phyloP scores from a whole-genome alignment of 2,888 invertebrate genomes.

The Salpingus planirostris region DNA sequence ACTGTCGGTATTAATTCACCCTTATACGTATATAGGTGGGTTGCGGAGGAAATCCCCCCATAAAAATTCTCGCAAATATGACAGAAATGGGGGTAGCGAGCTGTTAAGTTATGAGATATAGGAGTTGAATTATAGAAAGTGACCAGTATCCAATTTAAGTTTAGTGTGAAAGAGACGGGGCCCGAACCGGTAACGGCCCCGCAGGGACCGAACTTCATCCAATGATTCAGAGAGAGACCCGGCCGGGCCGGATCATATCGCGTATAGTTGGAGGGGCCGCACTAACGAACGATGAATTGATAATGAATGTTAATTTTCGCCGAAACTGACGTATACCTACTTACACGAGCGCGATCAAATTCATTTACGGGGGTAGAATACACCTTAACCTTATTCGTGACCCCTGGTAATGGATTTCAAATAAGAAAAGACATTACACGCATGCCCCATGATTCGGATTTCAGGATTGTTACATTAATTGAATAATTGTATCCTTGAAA shows the following conservation, averaged over 20 bases:
- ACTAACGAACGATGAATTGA: conserved; percentile 30
- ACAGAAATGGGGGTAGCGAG: conserved; percentile 17
- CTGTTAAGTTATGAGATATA: conserved; percentile 37
- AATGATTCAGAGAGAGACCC: conserved; percentile 40
- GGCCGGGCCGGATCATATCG: too few relatives aligned
- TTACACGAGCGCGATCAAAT: conserved; percentile 32
- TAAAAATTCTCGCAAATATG: conserved; percentile 15
- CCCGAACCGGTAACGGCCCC: conserved; percentile 40
- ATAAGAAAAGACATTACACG: too few relatives aligned
- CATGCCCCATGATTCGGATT: too few relatives aligned
- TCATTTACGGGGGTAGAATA: conserved; percentile 22
- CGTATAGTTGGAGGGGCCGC: conserved; percentile 19
- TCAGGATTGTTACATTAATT: too few relatives aligned
- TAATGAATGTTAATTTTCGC: conserved; percentile 36
- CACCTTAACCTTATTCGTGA: not conserved
- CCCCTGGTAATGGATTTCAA: not conserved
- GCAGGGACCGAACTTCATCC: conserved; percentile 39
- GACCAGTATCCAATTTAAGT: conserved; percentile 45
- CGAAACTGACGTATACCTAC: conserved; percentile 33
- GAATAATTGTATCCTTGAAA: too few relatives aligned
- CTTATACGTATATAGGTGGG: too few relatives aligned
- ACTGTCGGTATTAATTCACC: too few relatives aligned
- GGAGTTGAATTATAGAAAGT: conserved; percentile 44
- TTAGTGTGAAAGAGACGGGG: conserved; percentile 41
- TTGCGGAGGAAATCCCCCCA: conserved; percentile 11